A percentile compares a stretch with the other conserved stretches of the same genome.
phyloP scores from a whole-genome alignment of 2,797 vertebrate genomes.

The Falco rusticolus region DNA sequence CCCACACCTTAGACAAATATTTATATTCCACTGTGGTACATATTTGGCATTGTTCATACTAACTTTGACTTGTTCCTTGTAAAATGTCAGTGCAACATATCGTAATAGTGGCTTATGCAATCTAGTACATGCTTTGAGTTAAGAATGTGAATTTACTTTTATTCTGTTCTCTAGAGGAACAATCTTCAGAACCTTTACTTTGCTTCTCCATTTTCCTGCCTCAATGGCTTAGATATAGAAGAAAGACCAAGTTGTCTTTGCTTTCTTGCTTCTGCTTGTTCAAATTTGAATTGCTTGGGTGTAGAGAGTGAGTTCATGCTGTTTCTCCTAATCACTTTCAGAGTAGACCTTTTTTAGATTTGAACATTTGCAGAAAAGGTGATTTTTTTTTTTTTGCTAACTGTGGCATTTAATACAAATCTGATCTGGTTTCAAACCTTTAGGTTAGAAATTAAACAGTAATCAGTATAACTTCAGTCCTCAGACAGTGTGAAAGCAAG shows the following conservation, averaged over 20 bases:
- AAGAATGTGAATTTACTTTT: not conserved
- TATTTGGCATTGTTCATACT: conserved; percentile 13
- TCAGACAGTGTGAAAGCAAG: not conserved
- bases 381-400: not conserved
- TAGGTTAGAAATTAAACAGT: not conserved
- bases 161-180: not conserved
- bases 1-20: conserved; percentile 30
- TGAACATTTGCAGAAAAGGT: not conserved
- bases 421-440: not conserved
- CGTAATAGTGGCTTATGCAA: not conserved
- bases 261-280: not conserved
- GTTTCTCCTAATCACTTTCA: not conserved
- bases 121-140: not conserved
- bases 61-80: not conserved
- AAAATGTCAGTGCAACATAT: not conserved
- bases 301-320: not conserved
- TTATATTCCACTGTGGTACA: not conserved
- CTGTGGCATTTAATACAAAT: not conserved
- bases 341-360: not conserved
- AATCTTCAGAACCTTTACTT: not conserved
- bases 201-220: not conserved
- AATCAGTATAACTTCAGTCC: not conserved
- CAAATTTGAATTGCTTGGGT: not conserved
- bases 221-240: not conserved
- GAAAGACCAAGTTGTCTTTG: not conserved